Conservation (phyloP, 2,797 vertebrate species). For the Triplophysa yarkandensis region DNA sequence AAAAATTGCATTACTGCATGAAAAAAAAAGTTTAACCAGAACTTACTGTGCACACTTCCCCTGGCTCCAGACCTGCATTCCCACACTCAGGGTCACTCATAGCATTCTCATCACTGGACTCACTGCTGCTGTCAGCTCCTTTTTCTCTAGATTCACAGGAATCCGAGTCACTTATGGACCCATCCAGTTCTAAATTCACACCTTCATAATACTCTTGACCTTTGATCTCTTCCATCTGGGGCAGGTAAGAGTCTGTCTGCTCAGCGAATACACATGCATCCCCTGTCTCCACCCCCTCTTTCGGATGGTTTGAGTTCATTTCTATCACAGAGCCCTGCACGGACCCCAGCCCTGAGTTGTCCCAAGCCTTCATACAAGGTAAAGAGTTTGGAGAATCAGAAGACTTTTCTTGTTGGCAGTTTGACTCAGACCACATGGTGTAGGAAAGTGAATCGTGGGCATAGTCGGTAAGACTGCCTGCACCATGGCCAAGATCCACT, state of each 20-base stretch:
- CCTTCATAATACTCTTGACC: slow-evolving; percentile 61
- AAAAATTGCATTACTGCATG: not conserved
- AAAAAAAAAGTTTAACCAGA: slow-evolving; percentile 37
- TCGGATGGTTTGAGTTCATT: slow-evolving; percentile 6
- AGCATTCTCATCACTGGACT: slow-evolving; percentile 71
- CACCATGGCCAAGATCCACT: slow-evolving; percentile 62
- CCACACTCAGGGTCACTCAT: slow-evolving; percentile 71
- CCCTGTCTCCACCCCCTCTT: slow-evolving; percentile 1
- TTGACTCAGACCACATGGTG: slow-evolving; percentile 76
- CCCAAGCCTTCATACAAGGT: slow-evolving; percentile 71
- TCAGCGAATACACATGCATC: slow-evolving; percentile 11
- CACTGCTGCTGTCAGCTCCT: slow-evolving; percentile 62
- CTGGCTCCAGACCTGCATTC: slow-evolving; percentile 76
- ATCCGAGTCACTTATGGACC: slow-evolving; percentile 57
- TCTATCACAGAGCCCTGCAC: slow-evolving; percentile 47
- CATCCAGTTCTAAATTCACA: slow-evolving; percentile 60
- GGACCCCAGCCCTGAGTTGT: slow-evolving; percentile 73
- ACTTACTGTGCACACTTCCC: slow-evolving; percentile 77
- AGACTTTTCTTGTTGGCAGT: slow-evolving; percentile 74
- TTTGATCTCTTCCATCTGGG: slow-evolving; percentile 57
- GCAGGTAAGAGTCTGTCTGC: slow-evolving; percentile 61
- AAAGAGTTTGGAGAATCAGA: slow-evolving; percentile 66
- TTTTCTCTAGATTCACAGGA: slow-evolving; percentile 57
- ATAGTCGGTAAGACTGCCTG: slow-evolving; percentile 14
- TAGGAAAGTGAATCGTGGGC: slow-evolving; percentile 70